Evolutionary conservation across 2,797 vertebrate species (phyloP).

Genomic region (Alfaro cultratus): DNA sequence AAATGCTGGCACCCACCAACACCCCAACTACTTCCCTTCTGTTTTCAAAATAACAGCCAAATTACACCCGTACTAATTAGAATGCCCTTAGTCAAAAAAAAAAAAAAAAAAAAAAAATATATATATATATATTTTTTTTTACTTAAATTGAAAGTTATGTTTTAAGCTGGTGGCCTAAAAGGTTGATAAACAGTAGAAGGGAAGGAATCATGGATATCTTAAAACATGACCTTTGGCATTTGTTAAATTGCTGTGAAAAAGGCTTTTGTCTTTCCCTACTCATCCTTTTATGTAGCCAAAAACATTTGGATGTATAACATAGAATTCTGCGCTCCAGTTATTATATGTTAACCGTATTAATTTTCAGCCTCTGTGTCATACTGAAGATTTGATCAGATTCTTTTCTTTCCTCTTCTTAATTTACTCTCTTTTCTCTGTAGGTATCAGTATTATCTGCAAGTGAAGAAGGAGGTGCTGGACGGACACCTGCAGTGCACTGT

Average conservation of each 20-base stretch:
- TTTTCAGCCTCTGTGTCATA: not conserved
- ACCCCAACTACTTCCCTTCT: too few species aligned
- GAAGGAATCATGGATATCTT: not conserved
- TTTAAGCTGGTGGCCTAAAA: not conserved
- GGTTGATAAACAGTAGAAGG: not conserved
- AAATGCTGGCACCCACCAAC: too few species aligned
- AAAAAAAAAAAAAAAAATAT: too few species aligned
- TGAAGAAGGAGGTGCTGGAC: conserved; percentile 95
- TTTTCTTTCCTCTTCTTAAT: not conserved
- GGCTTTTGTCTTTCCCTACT: not conserved
- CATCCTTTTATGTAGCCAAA: not conserved
- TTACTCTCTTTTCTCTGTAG: conserved; percentile 65
- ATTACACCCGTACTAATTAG: too few species aligned
- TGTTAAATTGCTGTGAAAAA: not conserved
- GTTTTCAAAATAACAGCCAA: too few species aligned
- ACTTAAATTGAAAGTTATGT: not conserved
- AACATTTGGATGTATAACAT: not conserved
- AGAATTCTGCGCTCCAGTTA: too few species aligned
- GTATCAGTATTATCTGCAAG: conserved; percentile 98
- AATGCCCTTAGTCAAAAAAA: too few species aligned
- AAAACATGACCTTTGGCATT: not conserved
- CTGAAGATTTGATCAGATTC: not conserved
- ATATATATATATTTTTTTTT: too few species aligned
- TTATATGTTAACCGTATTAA: not conserved
- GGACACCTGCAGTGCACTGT: conserved; percentile 87